Conservation (phyloP, 2,113 vertebrate genomes). For the Calyptommatus sinebrachiatus region DNA sequence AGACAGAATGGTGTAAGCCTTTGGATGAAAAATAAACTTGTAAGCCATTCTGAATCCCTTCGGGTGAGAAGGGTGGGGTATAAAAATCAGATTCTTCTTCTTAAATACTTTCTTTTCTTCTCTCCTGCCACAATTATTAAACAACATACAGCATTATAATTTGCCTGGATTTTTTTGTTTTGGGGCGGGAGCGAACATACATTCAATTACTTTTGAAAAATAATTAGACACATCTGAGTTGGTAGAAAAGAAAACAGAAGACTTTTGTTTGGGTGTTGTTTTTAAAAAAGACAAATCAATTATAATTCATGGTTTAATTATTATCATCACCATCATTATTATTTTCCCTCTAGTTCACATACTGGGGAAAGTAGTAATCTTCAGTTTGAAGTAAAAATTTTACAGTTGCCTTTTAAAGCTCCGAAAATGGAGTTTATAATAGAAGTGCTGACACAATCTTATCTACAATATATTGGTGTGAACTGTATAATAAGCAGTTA, state of each 20-base stretch:
- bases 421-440: conserved; percentile 74
- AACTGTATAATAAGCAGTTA: conserved; percentile 86
- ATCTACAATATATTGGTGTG: conserved; percentile 72
- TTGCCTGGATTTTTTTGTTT: conserved; percentile 14
- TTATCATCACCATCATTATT: conserved; percentile 55
- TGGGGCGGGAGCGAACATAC: too few relatives aligned
- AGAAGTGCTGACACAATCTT: conserved; percentile 80
- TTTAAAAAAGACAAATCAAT: conserved; percentile 63
- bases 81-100: too few relatives aligned
- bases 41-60: too few relatives aligned
- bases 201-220: conserved; percentile 13
- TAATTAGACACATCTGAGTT: conserved; percentile 43
- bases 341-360: conserved; percentile 69
- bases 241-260: conserved; percentile 58
- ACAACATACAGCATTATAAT: not conserved
- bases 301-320: conserved; percentile 66
- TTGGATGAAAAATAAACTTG: too few relatives aligned
- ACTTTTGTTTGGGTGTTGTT: conserved; percentile 66
- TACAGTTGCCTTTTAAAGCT: conserved; percentile 78
- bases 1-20: too few relatives aligned
- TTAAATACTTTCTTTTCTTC: not conserved
- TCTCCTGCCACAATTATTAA: conserved; percentile 6
- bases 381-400: conserved; percentile 76
- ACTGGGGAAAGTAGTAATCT: conserved; percentile 74
- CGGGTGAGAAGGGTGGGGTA: too few relatives aligned